Base-by-base conservation (phyloP, 1,140 invertebrate genomes). In the Drosophila gunungcola region DNA sequence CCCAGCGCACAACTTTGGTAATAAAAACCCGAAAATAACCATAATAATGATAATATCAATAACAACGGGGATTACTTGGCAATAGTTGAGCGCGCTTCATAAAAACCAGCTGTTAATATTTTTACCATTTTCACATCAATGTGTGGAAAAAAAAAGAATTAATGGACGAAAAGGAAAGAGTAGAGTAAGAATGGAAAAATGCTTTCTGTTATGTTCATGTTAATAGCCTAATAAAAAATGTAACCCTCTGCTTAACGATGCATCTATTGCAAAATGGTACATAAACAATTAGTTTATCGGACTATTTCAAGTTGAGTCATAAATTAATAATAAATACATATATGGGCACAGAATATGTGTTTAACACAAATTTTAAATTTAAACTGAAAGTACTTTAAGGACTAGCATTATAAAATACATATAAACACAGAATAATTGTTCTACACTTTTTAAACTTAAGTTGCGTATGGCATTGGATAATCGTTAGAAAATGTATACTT, bases 51-150 rank as follows among this genome's bases (percentile, higher is more conserved):
- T 78, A 78, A 72, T 78, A 79, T 76, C 75, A 88, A 88, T 78
- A 72, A 83, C 63, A 69, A 38, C 34, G 45, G 7, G 56, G 36
- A 88, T 86, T 79, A 83, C 78, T 83, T 61, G 79, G 55, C 80
- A 80, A 88, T 88, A 88, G 79, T 88, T 80, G 63, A 48, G 51
- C 39, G 63, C 29, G 75, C 76, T 65, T 69, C 84, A 80, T 80
- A 83, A 88, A 83, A 83, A 73, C 70, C 75, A 89, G 76, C 56
- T 77, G 84, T 88, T 88, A 69, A 80, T 76, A 68, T 83, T 79
- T 75, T 38, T 79, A 38, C 52, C 79, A 76, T 80, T 77, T 77
- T 49, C 49, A 49, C 53, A 67, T 80, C 65, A 67, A 69, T 73
- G 58, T 68, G 67, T 56, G 63, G 64, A 56, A 41, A 75, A 3